Conservation (phyloP, 2,113 vertebrate species). For the Sprattus sprattus region DNA sequence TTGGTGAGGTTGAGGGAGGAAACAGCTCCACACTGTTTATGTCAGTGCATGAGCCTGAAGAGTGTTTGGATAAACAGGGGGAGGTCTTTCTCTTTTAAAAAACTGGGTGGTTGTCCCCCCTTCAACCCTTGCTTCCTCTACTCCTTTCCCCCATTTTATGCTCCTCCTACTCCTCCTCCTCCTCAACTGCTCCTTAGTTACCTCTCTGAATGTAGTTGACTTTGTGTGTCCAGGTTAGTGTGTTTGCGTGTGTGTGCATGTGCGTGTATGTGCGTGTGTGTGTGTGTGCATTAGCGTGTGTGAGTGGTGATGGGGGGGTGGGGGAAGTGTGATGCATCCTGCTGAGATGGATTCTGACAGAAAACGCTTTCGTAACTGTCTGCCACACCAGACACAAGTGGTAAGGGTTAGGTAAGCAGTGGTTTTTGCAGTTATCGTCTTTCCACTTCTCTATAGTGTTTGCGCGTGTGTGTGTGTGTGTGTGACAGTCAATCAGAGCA, state of each 20-base stretch:
- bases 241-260: neutral
- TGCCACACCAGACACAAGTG: neutral
- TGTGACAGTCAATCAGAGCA: neutral
- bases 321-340: neutral
- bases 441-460: neutral
- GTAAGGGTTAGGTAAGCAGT: neutral
- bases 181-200: neutral
- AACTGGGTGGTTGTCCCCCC: neutral
- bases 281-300: neutral
- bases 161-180: neutral
- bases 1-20: neutral
- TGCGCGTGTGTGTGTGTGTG: neutral
- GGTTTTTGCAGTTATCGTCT: too few species aligned
- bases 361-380: neutral
- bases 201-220: neutral
- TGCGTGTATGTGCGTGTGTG: conserved; percentile 3
- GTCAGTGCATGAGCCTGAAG: neutral
- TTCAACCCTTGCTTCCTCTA: neutral
- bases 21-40: neutral
- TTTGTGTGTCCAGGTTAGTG: conserved; percentile 5
- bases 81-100: neutral
- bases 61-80: neutral
- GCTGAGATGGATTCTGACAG: neutral
- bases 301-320: neutral
- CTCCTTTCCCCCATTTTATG: neutral